Conservation (phyloP, 1,140 invertebrate species). For the Condylostylus longicornis region DNA sequence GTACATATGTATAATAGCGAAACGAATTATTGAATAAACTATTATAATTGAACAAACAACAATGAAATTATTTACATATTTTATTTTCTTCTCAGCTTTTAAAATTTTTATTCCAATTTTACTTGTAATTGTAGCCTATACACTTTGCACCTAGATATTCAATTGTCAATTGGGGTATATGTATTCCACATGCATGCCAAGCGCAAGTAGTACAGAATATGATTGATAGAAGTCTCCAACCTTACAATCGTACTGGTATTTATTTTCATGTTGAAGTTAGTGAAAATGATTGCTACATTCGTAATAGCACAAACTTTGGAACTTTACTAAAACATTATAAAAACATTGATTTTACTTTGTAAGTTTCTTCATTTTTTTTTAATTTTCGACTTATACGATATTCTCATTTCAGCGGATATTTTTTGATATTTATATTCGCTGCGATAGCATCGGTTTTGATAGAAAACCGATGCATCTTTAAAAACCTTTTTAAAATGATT, state of each 20-base stretch:
- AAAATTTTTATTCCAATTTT: too few species aligned
- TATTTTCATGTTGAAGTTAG: slow-evolving; percentile 41
- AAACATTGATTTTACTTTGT: slow-evolving; percentile 32
- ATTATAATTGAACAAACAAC: too few species aligned
- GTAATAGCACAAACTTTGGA: slow-evolving; percentile 23
- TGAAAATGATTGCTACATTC: slow-evolving; percentile 40
- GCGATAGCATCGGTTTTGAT: too few species aligned
- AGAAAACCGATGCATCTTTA: too few species aligned
- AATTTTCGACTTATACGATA: too few species aligned
- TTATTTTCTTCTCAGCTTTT: too few species aligned
- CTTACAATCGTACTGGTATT: slow-evolving; percentile 42
- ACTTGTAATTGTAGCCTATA: slow-evolving; percentile 42
- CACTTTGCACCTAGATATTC: slow-evolving; percentile 54
- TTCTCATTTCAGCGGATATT: too few species aligned
- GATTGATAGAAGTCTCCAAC: slow-evolving; percentile 37
- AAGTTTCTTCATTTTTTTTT: slow-evolving; percentile 25
- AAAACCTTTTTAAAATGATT: too few species aligned
- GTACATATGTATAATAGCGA: too few species aligned
- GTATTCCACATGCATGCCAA: slow-evolving; percentile 45
- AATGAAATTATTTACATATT: too few species aligned
- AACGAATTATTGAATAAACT: too few species aligned
- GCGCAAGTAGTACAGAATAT: slow-evolving; percentile 40
- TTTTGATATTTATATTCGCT: too few species aligned
- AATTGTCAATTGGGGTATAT: slow-evolving; percentile 50
- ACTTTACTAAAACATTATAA: slow-evolving; percentile 33